Conservation (phyloP, 2,113 vertebrate genomes). For the Naja naja region DNA sequence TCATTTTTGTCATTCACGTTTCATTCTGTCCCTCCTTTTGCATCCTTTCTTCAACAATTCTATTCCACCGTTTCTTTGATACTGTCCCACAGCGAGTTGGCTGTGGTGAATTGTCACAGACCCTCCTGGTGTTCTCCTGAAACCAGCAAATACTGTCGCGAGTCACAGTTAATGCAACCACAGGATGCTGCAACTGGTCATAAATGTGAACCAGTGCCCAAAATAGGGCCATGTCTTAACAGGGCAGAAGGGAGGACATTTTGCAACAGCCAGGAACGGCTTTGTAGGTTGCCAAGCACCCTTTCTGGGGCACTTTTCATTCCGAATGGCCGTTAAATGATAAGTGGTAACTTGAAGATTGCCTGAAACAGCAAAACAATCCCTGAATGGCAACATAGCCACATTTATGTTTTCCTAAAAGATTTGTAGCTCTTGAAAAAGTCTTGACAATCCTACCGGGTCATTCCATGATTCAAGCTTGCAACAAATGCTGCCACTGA, state of each 20-base stretch:
- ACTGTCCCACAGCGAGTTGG: background rate
- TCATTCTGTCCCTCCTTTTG: background rate
- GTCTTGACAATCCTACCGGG: slow-evolving; percentile 72
- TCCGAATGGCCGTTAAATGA: background rate
- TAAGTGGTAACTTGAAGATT: background rate
- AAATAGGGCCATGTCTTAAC: background rate
- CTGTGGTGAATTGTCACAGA: too few relatives aligned
- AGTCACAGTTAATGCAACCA: background rate
- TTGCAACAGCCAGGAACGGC: background rate
- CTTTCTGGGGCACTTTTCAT: background rate
- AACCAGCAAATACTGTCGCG: background rate
- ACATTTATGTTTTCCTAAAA: background rate
- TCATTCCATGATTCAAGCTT: slow-evolving; percentile 87
- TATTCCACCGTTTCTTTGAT: background rate
- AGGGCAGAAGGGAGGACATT: background rate
- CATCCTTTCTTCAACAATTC: background rate
- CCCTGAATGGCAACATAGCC: background rate
- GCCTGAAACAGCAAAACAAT: background rate
- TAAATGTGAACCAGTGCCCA: background rate
- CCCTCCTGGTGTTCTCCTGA: background rate
- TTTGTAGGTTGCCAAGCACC: background rate
- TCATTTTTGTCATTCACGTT: background rate
- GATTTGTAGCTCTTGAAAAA: background rate
- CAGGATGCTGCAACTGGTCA: background rate
- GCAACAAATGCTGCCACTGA: slow-evolving; percentile 91